These are phyloP conservation scores for Donacobius atricapilla DNA, from an alignment of 2,113 vertebrate species.

Conservation along the genomic window DNA sequence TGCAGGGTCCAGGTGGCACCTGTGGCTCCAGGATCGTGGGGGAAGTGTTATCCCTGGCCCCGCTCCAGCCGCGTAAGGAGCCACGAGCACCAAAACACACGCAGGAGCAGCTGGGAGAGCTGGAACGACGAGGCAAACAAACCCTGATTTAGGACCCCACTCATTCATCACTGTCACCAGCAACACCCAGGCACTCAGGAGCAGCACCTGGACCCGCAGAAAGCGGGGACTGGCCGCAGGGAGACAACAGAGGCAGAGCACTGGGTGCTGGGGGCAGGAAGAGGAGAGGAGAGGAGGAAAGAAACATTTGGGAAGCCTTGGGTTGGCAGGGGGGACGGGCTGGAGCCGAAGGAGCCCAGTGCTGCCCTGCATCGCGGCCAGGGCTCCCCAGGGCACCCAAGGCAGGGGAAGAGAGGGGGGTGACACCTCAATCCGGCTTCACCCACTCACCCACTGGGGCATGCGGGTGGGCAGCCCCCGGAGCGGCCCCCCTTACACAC, in stretches of 20 bases:
- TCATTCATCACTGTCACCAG: not conserved
- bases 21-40: rapidly evolving
- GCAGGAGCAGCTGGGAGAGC: not conserved
- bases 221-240: rapidly evolving
- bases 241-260: rapidly evolving
- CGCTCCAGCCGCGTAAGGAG: not conserved
- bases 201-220: not conserved
- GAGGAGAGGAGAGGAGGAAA: not conserved
- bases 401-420: too few species aligned
- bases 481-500: not conserved
- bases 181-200: not conserved
- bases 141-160: not conserved
- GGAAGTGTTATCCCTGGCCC: not conserved
- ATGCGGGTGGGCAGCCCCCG: not conserved
- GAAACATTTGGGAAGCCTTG: not conserved
- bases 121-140: not conserved
- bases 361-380: not conserved
- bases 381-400: not conserved
- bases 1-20: not conserved
- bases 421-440: not conserved
- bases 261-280: not conserved
- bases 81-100: not conserved
- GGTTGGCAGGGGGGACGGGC: not conserved
- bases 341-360: not conserved
- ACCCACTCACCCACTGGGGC: not conserved